phyloP scores from a whole-genome alignment of 1,140 invertebrate species.

The Drosophila orosa region DNA sequence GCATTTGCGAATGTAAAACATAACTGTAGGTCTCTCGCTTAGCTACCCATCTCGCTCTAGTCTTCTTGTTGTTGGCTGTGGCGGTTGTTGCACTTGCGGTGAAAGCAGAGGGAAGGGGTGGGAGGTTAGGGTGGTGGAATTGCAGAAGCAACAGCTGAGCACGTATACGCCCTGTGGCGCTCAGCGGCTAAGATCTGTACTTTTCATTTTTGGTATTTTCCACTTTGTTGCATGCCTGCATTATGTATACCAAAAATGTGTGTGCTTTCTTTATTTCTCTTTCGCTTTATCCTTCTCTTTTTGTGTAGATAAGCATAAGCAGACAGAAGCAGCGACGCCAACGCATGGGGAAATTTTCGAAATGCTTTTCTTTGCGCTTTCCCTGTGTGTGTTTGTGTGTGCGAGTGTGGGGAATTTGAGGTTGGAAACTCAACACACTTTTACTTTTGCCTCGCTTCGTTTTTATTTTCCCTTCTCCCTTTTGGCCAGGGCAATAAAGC shows the following conservation, averaged over 20 bases:
- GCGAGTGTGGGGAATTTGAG: constrained; percentile 55
- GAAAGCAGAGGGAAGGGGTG: neutral
- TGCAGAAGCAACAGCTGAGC: constrained; percentile 60
- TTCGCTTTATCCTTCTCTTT: constrained; percentile 26
- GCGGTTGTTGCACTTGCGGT: constrained; percentile 34
- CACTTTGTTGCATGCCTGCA: constrained; percentile 54
- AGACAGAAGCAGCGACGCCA: constrained; percentile 50
- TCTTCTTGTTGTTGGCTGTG: constrained; percentile 25
- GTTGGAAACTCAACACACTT: constrained; percentile 78
- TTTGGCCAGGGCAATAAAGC: constrained; percentile 49
- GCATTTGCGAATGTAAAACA: constrained; percentile 26
- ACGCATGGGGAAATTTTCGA: constrained; percentile 76
- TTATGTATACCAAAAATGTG: constrained; percentile 69
- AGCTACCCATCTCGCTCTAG: constrained; percentile 12
- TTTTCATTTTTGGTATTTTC: constrained; percentile 32
- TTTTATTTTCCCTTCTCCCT: constrained; percentile 42
- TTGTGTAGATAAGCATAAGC: constrained; percentile 64
- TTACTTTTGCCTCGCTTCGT: constrained; percentile 64
- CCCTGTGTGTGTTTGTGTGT: constrained; percentile 11
- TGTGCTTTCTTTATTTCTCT: constrained; percentile 25
- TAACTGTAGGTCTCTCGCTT: constrained; percentile 17
- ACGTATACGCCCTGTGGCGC: constrained; percentile 57
- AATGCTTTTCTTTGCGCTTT: constrained; percentile 54
- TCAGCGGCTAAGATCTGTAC: constrained; percentile 31
- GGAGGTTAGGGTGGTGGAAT: constrained; percentile 4